Evolutionary conservation across 2,113 vertebrate genomes (phyloP).

Genomic region (Ophthalmolycus amberensis): DNA sequence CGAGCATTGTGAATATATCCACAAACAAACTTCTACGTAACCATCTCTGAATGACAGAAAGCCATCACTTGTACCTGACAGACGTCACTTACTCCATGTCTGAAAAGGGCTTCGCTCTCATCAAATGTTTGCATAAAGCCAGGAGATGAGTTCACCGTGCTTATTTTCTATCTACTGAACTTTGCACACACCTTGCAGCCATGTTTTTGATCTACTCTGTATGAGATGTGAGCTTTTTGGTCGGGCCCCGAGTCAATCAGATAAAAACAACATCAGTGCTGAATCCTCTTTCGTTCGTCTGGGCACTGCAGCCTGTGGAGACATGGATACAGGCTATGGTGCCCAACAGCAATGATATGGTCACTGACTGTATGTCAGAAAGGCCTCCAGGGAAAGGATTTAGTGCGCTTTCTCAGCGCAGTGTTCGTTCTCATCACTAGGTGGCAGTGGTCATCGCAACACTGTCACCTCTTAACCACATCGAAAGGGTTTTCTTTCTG

Average conservation of each 20-base stretch:
- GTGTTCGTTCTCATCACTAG: slow-evolving; percentile 61
- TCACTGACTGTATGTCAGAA: slow-evolving; percentile 63
- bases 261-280: slow-evolving; percentile 48
- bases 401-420: slow-evolving; percentile 71
- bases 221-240: slow-evolving; percentile 44
- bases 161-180: slow-evolving; percentile 2
- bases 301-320: slow-evolving; percentile 29
- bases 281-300: slow-evolving; percentile 37
- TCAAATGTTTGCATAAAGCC: slow-evolving; percentile 34
- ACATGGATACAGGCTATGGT: slow-evolving; percentile 35
- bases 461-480: slow-evolving; percentile 13
- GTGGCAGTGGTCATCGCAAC: slow-evolving; percentile 48
- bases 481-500: slow-evolving; percentile 45
- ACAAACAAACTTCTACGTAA: neutral
- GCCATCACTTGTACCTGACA: neutral
- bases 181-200: slow-evolving; percentile 21
- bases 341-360: slow-evolving; percentile 53
- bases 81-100: neutral
- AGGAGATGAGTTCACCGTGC: slow-evolving; percentile 8
- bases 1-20: neutral
- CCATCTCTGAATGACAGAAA: neutral
- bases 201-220: slow-evolving; percentile 20
- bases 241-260: slow-evolving; percentile 27
- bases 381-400: slow-evolving; percentile 73
- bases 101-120: slow-evolving; percentile 46